Evolutionary conservation across 2,888 invertebrate genomes (phyloP).

Genomic region (Acanthosepion pharaonis): DNA sequence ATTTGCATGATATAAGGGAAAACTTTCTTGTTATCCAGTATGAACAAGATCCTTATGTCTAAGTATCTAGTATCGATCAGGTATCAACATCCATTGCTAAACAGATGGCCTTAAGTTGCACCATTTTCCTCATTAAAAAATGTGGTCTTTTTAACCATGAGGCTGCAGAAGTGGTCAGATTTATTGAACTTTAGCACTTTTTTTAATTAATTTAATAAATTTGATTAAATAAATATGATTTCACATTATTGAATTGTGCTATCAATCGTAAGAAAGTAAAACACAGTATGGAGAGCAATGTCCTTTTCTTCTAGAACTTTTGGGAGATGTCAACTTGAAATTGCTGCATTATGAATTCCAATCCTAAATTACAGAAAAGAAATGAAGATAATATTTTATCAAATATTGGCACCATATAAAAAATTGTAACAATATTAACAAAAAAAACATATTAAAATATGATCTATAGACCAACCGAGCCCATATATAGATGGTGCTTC

Average conservation of each 20-base stretch:
- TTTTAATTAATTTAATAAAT: background rate
- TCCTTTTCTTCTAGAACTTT: background rate
- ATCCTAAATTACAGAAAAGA: background rate
- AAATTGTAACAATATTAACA: background rate
- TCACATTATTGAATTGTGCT: background rate
- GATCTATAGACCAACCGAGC: background rate
- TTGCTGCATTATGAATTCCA: background rate
- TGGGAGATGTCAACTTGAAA: background rate
- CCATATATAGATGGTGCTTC: background rate
- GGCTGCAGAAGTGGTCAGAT: background rate
- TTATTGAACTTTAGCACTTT: background rate
- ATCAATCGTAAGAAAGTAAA: background rate
- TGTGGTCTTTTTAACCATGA: background rate
- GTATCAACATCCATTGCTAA: background rate
- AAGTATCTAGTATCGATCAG: too few relatives aligned
- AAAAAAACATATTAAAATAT: background rate
- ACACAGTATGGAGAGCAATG: background rate
- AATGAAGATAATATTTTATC: background rate
- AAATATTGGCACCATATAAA: background rate
- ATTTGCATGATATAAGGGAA: background rate
- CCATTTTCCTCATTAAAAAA: background rate
- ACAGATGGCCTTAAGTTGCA: background rate
- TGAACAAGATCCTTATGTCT: background rate
- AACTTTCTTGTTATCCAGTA: background rate
- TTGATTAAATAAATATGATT: background rate